Base-by-base conservation (phyloP, 2,888 invertebrate species). In the Salpingus planirostris region DNA sequence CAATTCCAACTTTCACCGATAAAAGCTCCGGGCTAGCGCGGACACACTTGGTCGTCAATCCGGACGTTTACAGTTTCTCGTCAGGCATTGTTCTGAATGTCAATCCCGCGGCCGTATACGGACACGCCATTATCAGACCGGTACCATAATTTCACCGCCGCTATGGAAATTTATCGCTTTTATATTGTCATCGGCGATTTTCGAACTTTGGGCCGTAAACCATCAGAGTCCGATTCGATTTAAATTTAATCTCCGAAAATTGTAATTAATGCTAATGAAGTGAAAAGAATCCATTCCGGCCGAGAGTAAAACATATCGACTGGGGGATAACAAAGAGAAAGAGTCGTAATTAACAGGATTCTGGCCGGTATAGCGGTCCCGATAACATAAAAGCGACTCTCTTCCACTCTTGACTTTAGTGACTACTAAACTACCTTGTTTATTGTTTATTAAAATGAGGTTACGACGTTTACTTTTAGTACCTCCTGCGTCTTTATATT, bases 391-490 rank as follows among this genome's bases (percentile, higher is more conserved):
- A 49, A 47, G 42, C 42, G 43, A 43, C 36, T 44, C 44, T 42
- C 40, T 42, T 42, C 33, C 15, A 43, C 43, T 52, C 41, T 42
- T 54, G 54, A 54, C 54, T 52, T 54, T 54, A 53, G 52, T 52
- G 54, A 52, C 50, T 49, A 54, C 50, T 54, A 54, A 54, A 54
- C 48, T 50, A 51, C 42, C 47, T 51, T 52, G 52, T 59, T 59
- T 59, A 59, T 57, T 57, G 59, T 57, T 57, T 57, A 59, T 59
- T 59, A 56, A 59, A 59, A 57, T 55, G 55, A 54, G 54, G 55
- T 54, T 54, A 56, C 48, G 50, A 50, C 45, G 47, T 38, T 38
- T 38, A 38, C 38, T 38, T 38, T 38, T 38, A 38, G 35, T 35
- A 29, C 38, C 38, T 35, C 35, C 34, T 38, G 32, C 29, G 34